Percentiles rank a stretch among this genome's conserved stretches.
Evolutionary conservation across 2,888 invertebrate species (phyloP).

Genomic region (Drosophila monieri): DNA sequence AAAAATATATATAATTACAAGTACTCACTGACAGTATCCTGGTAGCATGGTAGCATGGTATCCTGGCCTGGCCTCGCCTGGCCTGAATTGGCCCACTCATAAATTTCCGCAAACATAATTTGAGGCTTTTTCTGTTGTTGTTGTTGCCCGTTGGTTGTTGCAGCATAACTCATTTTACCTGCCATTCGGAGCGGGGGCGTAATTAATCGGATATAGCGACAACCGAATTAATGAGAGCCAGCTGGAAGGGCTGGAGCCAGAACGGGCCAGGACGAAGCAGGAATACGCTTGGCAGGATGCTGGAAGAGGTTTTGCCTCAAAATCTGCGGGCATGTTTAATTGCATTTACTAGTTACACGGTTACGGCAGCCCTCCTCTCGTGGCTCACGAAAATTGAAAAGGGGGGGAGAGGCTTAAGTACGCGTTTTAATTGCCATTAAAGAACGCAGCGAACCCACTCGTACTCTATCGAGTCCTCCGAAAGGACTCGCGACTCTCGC

Average conservation of each 20-base stretch:
- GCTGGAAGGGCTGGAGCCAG: background rate
- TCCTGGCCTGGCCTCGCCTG: conserved; percentile 7
- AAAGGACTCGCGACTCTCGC: conserved; percentile 7
- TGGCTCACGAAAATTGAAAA: conserved; percentile 1
- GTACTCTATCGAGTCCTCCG: background rate
- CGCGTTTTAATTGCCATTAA: background rate
- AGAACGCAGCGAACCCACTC: background rate
- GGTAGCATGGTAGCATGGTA: conserved; percentile 10
- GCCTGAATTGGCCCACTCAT: conserved; percentile 44
- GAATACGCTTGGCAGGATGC: conserved; percentile 29
- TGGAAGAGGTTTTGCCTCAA: conserved; percentile 11
- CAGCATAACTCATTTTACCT: conserved; percentile 73
- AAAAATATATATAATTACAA: conserved; percentile 70
- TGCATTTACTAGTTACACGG: conserved; percentile 14
- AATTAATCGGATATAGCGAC: conserved; percentile 67
- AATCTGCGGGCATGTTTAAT: conserved; percentile 18
- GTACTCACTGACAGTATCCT: conserved; percentile 8
- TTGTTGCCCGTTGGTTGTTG: conserved; percentile 12
- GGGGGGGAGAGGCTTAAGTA: background rate
- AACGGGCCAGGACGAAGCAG: conserved; percentile 18
- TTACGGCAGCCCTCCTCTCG: background rate
- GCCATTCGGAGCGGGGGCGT: conserved; percentile 49
- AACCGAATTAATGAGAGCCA: conserved; percentile 61
- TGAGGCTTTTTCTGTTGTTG: conserved; percentile 26
- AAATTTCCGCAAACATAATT: conserved; percentile 70